These are phyloP conservation scores for Mormyrops boulengeri DNA, from an alignment of 2,797 vertebrate genomes.

Conservation along the genomic window DNA sequence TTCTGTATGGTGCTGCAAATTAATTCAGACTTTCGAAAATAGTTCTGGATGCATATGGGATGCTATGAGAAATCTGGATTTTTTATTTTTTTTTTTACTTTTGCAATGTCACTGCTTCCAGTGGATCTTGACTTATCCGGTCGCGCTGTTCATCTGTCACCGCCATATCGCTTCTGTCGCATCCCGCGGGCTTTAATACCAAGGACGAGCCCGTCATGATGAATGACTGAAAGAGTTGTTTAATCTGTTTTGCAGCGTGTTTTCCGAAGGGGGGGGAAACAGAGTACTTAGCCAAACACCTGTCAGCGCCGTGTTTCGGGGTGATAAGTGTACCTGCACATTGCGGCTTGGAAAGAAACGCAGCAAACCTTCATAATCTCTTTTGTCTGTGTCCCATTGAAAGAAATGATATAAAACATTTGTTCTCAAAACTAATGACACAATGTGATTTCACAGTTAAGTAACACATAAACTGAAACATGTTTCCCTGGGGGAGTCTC, in stretches of 20 bases:
- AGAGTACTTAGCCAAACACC: background rate
- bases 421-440: background rate
- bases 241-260: constrained; percentile 42
- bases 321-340: background rate
- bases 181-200: background rate
- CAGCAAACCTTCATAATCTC: background rate
- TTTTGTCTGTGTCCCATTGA: background rate
- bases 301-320: background rate
- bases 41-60: background rate
- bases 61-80: background rate
- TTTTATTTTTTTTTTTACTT: background rate
- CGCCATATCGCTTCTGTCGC: background rate
- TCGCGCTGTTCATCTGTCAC: background rate
- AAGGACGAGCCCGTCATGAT: constrained; percentile 31
- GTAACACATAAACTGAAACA: background rate
- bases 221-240: constrained; percentile 54
- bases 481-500: background rate
- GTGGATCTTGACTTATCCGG: background rate
- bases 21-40: background rate
- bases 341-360: background rate
- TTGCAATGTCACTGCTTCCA: background rate
- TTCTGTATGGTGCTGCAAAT: constrained; percentile 14
- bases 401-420: background rate
- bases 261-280: background rate
- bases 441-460: background rate